Conservation (phyloP, 1,140 invertebrate genomes). For the Zaprionus ghesquierei region DNA sequence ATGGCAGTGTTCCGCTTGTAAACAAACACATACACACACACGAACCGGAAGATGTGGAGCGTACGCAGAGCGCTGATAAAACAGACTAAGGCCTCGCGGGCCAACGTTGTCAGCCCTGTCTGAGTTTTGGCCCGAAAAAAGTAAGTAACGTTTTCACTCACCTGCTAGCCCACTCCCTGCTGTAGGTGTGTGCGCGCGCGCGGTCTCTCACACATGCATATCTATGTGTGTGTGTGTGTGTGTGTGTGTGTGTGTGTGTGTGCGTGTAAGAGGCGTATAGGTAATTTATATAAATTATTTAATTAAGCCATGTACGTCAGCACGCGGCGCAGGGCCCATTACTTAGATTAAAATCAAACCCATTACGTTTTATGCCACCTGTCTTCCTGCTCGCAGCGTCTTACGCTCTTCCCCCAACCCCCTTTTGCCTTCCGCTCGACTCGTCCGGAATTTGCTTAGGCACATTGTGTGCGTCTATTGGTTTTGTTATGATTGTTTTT, state of each 20-base stretch:
- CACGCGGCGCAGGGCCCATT: constrained; percentile 58
- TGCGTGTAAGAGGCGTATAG: constrained; percentile 42
- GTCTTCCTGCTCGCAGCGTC: constrained; percentile 27
- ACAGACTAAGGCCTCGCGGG: constrained; percentile 37
- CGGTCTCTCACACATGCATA: constrained; percentile 3
- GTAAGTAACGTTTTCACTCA: constrained; percentile 27
- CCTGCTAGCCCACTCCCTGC: constrained; percentile 9
- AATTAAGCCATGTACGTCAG: constrained; percentile 74
- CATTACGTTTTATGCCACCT: constrained; percentile 69
- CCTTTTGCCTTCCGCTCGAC: no score
- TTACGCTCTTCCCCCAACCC: neutral
- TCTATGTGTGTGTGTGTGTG: no score
- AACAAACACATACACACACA: constrained; percentile 28
- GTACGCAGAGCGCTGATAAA: constrained; percentile 61
- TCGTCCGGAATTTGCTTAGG: constrained; percentile 11
- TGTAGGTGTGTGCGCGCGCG: constrained; percentile 30
- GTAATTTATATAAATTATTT: constrained; percentile 78
- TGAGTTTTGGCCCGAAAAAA: constrained; percentile 28
- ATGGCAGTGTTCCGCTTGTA: constrained; percentile 63
- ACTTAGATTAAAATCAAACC: constrained; percentile 77
- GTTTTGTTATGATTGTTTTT: constrained; percentile 68
- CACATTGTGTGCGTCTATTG: constrained; percentile 42
- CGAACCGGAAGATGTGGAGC: constrained; percentile 58
- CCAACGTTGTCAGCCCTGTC: neutral
- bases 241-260: constrained; percentile 14